These are phyloP conservation scores for Picathartes gymnocephalus DNA, from an alignment of 2,113 vertebrate species.

Conservation along the genomic window DNA sequence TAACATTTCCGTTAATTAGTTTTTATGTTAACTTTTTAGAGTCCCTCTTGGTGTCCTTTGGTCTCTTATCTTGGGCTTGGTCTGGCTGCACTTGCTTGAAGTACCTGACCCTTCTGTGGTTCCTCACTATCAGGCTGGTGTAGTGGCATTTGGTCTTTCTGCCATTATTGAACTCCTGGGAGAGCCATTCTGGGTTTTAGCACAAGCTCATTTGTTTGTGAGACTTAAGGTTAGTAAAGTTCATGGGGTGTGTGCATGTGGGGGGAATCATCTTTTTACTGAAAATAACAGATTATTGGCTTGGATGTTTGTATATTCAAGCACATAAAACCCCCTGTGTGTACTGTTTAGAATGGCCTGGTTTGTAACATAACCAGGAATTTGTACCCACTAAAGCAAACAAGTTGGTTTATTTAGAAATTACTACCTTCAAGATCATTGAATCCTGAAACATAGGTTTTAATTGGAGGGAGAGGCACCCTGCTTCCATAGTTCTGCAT, in stretches of 20 bases:
- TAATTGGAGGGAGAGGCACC: background rate
- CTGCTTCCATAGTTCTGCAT: background rate
- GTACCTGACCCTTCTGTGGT: slow-evolving; percentile 80
- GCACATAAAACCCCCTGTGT: fast-evolving
- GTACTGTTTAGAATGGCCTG: background rate
- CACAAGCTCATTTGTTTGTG: slow-evolving; percentile 91
- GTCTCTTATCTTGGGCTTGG: slow-evolving; percentile 79
- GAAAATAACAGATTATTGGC: background rate
- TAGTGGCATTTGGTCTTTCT: slow-evolving; percentile 86
- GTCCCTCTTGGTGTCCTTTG: slow-evolving; percentile 89
- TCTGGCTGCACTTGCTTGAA: slow-evolving; percentile 89
- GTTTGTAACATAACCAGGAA: background rate
- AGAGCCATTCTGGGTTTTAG: slow-evolving; percentile 93
- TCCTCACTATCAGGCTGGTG: slow-evolving; percentile 86
- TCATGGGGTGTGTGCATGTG: background rate
- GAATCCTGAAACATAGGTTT: background rate
- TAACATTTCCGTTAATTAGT: background rate
- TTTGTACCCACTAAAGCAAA: background rate
- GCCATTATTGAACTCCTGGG: slow-evolving; percentile 89
- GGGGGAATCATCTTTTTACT: background rate
- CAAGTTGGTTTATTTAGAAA: background rate
- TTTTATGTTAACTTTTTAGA: slow-evolving; percentile 65
- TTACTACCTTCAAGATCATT: background rate
- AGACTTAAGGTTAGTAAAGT: slow-evolving; percentile 83
- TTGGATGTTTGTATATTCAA: background rate